Base-by-base conservation (phyloP, 2,797 vertebrate genomes). In the Epinephelus malabaricus region DNA sequence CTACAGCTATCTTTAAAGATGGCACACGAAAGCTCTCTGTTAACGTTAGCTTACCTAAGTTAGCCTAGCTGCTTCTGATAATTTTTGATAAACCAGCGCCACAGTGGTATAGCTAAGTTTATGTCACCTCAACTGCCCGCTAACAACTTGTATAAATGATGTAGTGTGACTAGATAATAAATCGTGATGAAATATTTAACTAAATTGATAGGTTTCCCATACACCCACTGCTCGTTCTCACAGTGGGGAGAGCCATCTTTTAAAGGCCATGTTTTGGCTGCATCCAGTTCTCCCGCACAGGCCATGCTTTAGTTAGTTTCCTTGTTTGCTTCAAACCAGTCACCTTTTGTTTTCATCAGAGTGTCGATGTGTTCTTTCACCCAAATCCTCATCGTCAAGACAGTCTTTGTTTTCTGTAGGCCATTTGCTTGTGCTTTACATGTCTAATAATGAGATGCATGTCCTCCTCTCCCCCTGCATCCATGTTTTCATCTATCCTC, bases 221-320 rank as follows among this genome's bases (percentile, higher is more conserved):
- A 70, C 40, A 79, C 40, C 56, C 8, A 49, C 9, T 51, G 13
- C 18, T 84, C 67, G 30, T 61, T 70, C 54, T 79, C 63, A 65
- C 8, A 79, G 71, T 78, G 63, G 23, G 45, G n/a, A 81, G 23
- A 72, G 63, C 50, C 72, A 82, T 72, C 68, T 79, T 89, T 94
- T 91, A 92, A 94, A 92, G 94, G 92, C 93, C 93, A 86, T 92
- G 90, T 91, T 92, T 83, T 87, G 86, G 81, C 79, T 90, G 72
- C 73, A 80, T 71, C 49, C 62, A 68, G 43, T 69, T 82, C 68
- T 69, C 73, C 68, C 56, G 77, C 69, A 82, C 80, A 86, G 88
- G 89, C 90, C 89, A 91, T 86, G 82, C 71, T 82, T 69, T 73
- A 61, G 27, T 84, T 79, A 71, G 25, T 80, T 62, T 63, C 25